Evolutionary conservation across 2,113 vertebrate species (phyloP).

Genomic region (Phrynosoma blainvillii): DNA sequence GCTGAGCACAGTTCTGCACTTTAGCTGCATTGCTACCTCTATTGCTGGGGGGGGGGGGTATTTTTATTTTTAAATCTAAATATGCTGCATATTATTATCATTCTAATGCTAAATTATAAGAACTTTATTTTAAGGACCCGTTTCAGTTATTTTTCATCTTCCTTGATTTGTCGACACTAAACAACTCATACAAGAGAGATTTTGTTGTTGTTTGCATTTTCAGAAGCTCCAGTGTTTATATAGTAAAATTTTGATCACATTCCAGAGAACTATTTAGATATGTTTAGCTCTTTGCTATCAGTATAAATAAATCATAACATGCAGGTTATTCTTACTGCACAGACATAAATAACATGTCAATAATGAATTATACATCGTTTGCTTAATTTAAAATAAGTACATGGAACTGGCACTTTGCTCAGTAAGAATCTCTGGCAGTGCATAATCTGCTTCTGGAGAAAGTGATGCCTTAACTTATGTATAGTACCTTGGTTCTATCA

Average conservation of each 20-base stretch:
- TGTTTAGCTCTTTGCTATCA: background rate
- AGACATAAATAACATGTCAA: slow-evolving; percentile 13
- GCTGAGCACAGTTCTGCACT: background rate
- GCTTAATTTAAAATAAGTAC: slow-evolving; percentile 16
- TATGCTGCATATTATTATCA: background rate
- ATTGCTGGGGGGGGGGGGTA: background rate
- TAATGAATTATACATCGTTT: slow-evolving; percentile 28
- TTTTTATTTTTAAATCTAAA: background rate
- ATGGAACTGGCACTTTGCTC: background rate
- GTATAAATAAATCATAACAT: slow-evolving; percentile 46
- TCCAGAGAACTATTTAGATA: slow-evolving; percentile 39
- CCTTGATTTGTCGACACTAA: slow-evolving; percentile 44
- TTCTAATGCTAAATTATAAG: slow-evolving; percentile 16
- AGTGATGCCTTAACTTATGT: background rate
- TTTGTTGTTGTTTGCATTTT: slow-evolving; percentile 45
- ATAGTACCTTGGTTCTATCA: background rate
- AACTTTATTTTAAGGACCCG: slow-evolving; percentile 37
- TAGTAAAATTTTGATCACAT: slow-evolving; percentile 28
- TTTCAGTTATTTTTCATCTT: slow-evolving; percentile 55
- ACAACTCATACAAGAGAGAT: slow-evolving; percentile 10
- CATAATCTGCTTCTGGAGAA: background rate
- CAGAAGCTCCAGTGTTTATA: slow-evolving; percentile 21
- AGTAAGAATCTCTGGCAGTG: background rate
- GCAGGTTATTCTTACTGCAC: slow-evolving; percentile 12
- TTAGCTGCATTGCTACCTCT: background rate